phyloP scores from a whole-genome alignment of 2,113 vertebrate species.

The Hippolais icterina region DNA sequence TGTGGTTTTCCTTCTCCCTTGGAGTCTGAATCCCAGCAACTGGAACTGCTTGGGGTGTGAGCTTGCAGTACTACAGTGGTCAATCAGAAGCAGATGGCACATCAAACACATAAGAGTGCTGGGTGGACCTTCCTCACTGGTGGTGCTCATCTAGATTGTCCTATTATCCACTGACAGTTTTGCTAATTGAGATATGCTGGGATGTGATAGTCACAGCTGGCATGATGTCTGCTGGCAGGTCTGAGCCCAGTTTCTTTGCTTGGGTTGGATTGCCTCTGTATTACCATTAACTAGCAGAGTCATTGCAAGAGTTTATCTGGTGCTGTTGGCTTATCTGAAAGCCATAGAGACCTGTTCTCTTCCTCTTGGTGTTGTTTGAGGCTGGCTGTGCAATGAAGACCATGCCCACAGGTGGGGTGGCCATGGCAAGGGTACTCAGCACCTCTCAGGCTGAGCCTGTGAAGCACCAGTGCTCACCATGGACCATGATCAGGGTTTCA shows the following conservation, averaged over 20 bases:
- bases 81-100: background rate
- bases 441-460: background rate
- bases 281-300: background rate
- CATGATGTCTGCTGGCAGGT: background rate
- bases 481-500: background rate
- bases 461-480: rapidly evolving
- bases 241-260: background rate
- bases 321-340: background rate
- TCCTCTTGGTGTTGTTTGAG: background rate
- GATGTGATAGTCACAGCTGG: background rate
- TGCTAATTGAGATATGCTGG: background rate
- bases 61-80: background rate
- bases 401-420: background rate
- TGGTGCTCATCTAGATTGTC: background rate
- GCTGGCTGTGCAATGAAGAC: background rate
- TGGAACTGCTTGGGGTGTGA: background rate
- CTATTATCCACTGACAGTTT: background rate
- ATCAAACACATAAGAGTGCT: background rate
- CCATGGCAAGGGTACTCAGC: background rate
- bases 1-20: background rate
- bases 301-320: background rate
- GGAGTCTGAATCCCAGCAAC: background rate
- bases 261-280: background rate
- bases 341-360: background rate
- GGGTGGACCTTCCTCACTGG: background rate